These are phyloP conservation scores for Dioctria linearis DNA, from an alignment of 2,888 invertebrate species.

Conservation along the genomic window DNA sequence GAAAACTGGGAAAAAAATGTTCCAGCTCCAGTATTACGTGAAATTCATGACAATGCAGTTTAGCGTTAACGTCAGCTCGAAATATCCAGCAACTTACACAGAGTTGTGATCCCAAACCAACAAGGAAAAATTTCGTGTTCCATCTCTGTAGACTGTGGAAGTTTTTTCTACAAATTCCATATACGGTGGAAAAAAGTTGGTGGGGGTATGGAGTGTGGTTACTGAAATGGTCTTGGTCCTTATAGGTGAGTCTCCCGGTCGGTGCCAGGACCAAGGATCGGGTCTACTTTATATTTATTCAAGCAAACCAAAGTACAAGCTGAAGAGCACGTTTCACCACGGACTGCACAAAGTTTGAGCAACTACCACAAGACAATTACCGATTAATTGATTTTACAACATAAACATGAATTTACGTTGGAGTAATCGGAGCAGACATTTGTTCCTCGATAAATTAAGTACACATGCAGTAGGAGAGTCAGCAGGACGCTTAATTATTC, in stretches of 20 bases:
- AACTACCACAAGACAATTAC: conserved; percentile 62
- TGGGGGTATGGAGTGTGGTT: no score
- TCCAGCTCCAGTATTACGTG: conserved; percentile 21
- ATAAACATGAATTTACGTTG: conserved; percentile 39
- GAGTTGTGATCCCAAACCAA: conserved; percentile 7
- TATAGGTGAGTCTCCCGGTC: no score
- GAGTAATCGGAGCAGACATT: conserved; percentile 39
- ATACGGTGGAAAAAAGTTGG: no score
- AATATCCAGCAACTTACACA: conserved; percentile 2
- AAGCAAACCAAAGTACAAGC: conserved; percentile 32
- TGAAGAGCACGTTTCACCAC: conserved; percentile 24
- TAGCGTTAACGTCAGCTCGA: conserved; percentile 56
- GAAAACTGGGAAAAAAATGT: neutral
- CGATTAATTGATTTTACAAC: conserved; percentile 62
- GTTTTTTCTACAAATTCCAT: neutral
- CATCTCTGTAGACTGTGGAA: neutral
- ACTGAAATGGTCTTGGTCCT: no score
- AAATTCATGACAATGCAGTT: conserved; percentile 55
- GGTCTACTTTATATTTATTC: neutral
- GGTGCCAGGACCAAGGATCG: neutral
- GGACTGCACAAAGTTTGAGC: conserved; percentile 53
- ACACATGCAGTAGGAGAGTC: conserved; percentile 45
- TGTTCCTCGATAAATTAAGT: conserved; percentile 54
- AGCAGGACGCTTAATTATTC: conserved; percentile 53
- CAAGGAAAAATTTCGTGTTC: neutral